Evolutionary conservation across 2,113 vertebrate genomes (phyloP), one percentile per base, ranked within the genome.

Genomic region (Actinemys pallida): DNA sequence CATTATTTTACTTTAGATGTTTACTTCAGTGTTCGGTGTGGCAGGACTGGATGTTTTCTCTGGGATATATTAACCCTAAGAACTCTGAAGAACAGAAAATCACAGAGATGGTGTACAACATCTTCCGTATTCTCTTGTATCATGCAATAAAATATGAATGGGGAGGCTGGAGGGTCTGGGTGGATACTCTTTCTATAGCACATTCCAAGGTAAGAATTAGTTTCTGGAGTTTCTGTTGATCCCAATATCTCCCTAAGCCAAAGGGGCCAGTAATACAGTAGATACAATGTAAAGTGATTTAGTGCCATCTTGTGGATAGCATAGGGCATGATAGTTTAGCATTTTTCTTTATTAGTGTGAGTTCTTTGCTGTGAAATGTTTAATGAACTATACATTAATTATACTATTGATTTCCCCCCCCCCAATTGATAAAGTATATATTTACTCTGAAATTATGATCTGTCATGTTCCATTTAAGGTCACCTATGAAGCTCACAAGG

Each of bases 21-120:
- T 98, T 99, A 97, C 98, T 99, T 97, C 99, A 99, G 98, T 99
- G 99, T 98, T 99, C 99, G 19, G 99, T 99, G 93, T 99, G 99
- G 99, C 99, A 99, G 98, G 99, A 99, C 96, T 99, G 99, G 99
- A 99, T 99, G 99, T 99, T 99, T 98, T 99, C 99, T 89, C 99
- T 99, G 87, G 99, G 99, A 90, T 99, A 99, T 96, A 99, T 99
- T 97, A 99, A 99, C 97, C 99, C 99, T 45, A 99, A 99, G 98
- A 99, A 98, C 98, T 99, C 99, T 1, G 99, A 99, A 95, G 99
- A 99, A 92, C 99, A 99, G 99, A 99, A 99, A 98, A 99, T 99
- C 96, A 99, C 99, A 0, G 99, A 99, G 98, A 99, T 99, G 99
- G 99, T 99, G 82, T 99, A 99, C 98, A 99, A 99, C 98, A 99